phyloP scores from a whole-genome alignment of 2,888 invertebrate species.

The Teinopalpus imperialis region DNA sequence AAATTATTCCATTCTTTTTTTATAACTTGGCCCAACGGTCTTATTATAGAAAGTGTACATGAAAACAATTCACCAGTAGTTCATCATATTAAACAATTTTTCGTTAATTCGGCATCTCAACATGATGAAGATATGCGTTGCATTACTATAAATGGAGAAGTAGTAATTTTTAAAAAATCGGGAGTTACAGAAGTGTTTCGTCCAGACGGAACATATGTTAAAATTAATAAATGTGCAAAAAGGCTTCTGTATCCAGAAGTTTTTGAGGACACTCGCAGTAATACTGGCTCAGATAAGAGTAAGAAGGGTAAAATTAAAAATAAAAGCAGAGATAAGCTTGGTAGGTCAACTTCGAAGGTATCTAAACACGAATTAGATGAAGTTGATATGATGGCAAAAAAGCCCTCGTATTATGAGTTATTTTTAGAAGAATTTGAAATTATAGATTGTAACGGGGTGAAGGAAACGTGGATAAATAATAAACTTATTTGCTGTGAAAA shows the following conservation, averaged over 20 bases:
- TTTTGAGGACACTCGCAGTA: conserved; percentile 39
- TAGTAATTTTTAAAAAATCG: conserved; percentile 56
- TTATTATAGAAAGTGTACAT: conserved; percentile 63
- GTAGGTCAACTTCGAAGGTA: conserved; percentile 46
- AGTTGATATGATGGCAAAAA: conserved; percentile 36
- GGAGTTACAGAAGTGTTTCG: conserved; percentile 55
- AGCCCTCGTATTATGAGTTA: conserved; percentile 48
- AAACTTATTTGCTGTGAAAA: conserved; percentile 48
- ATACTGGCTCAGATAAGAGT: conserved; percentile 45
- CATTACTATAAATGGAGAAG: conserved; percentile 66
- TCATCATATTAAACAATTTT: conserved; percentile 66
- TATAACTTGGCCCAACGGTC: conserved; percentile 71
- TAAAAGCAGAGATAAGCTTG: conserved; percentile 44
- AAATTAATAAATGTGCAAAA: conserved; percentile 55
- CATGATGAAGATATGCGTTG: conserved; percentile 63
- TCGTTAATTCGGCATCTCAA: conserved; percentile 35
- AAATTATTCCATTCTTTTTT: conserved; percentile 53
- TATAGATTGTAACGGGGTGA: conserved; percentile 54
- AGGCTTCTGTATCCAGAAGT: conserved; percentile 32
- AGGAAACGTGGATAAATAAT: conserved; percentile 54
- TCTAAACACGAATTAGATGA: conserved; percentile 41
- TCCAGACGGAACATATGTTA: conserved; percentile 59
- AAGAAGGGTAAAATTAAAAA: conserved; percentile 51
- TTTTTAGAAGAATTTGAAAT: conserved; percentile 61
- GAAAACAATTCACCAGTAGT: conserved; percentile 51